Conservation (phyloP, 1,140 invertebrate species). For the Drosophila kanapiae region DNA sequence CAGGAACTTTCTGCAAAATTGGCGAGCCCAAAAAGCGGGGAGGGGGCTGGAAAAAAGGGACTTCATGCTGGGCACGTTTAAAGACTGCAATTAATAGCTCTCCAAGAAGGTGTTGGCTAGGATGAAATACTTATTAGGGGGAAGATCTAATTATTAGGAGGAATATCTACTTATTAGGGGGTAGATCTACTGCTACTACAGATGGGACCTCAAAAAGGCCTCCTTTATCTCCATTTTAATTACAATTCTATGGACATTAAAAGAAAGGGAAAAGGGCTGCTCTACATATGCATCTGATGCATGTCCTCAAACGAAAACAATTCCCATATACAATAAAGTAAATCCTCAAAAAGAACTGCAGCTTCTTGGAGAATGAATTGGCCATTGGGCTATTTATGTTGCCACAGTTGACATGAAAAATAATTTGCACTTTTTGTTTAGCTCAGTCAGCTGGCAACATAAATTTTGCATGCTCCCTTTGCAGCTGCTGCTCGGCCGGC, state of each 20-base stretch:
- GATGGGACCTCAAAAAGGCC: too few relatives aligned
- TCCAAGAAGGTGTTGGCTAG: not conserved
- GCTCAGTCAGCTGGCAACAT: conserved; percentile 56
- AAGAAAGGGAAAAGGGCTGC: not conserved
- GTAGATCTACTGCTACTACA: too few relatives aligned
- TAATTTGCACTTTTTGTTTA: conserved; percentile 56
- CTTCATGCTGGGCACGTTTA: conserved; percentile 51
- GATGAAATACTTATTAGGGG: not conserved
- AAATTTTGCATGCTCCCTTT: conserved; percentile 53
- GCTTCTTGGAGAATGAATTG: conserved; percentile 25
- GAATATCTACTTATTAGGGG: too few relatives aligned
- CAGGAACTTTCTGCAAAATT: conserved; percentile 67
- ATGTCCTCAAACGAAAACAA: too few relatives aligned
- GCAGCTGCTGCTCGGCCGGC: conserved; percentile 21
- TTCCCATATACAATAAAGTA: too few relatives aligned
- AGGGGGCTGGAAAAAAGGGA: not conserved
- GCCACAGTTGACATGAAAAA: conserved; percentile 50
- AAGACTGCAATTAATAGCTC: conserved; percentile 58
- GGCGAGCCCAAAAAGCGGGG: conserved; percentile 12
- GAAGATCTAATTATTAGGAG: too few relatives aligned
- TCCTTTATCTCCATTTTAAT: not conserved
- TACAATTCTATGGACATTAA: not conserved
- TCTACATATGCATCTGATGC: too few relatives aligned
- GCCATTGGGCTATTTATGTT: conserved; percentile 37
- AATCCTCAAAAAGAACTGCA: not conserved